phyloP scores from a whole-genome alignment of 2,888 invertebrate genomes.

The Schizotus pectinicornis region DNA sequence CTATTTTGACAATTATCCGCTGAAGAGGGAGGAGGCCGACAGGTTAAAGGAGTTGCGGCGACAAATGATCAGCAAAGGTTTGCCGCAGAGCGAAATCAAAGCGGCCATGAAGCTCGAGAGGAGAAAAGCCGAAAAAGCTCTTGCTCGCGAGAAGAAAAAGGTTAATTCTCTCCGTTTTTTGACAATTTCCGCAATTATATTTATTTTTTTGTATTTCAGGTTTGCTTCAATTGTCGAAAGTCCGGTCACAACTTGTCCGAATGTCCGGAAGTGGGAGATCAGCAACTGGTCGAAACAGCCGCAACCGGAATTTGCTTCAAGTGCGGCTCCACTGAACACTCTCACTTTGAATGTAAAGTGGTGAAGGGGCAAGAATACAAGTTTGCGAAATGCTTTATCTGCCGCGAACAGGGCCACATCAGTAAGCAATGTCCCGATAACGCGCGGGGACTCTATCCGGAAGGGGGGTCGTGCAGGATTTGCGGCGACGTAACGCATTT shows the following conservation, averaged over 20 bases:
- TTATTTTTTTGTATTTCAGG: too few relatives aligned
- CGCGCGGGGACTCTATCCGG: constrained; percentile 81
- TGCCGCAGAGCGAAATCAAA: constrained; percentile 71
- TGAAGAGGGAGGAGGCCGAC: constrained; percentile 73
- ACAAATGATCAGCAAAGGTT: constrained; percentile 70
- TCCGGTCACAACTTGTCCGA: constrained; percentile 82
- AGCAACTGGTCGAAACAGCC: constrained; percentile 54
- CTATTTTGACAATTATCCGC: constrained; percentile 73
- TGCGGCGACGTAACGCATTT: constrained; percentile 89
- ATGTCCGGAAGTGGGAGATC: constrained; percentile 73
- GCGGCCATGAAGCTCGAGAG: constrained; percentile 72
- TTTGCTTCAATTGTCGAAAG: constrained; percentile 81
- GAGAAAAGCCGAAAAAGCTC: constrained; percentile 73
- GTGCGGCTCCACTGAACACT: constrained; percentile 89
- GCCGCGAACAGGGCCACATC: constrained; percentile 86
- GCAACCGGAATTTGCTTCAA: constrained; percentile 82
- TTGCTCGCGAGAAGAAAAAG: constrained; percentile 68
- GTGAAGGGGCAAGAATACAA: constrained; percentile 71
- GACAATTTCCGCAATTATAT: neutral
- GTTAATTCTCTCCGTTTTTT: neutral
- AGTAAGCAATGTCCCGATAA: constrained; percentile 89
- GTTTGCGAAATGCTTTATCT: constrained; percentile 89
- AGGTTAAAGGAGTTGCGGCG: constrained; percentile 67
- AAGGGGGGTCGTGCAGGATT: constrained; percentile 80
- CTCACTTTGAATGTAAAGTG: constrained; percentile 75